Base-by-base conservation (phyloP, 2,888 invertebrate genomes). In the Uloborus plumipes region DNA sequence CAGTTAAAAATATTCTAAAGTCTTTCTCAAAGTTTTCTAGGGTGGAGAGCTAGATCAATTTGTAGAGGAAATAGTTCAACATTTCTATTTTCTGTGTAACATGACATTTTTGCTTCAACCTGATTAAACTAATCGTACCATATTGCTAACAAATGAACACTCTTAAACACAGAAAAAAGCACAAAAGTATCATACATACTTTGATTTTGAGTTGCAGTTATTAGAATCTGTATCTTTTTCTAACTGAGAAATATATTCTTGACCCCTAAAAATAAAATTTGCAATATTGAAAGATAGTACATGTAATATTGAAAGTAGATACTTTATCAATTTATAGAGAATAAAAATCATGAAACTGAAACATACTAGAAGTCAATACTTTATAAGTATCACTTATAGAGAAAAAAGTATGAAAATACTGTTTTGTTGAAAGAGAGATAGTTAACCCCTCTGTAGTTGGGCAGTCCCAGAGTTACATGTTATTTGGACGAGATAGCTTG, bases 161-260 rank as follows among this genome's bases (percentile, higher is more conserved):
- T 26, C 62, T 39, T 39, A 61, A 9, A 65, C 15, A 74, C 80
- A 59, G 49, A 66, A 47, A 39, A 66, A 66, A 11, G 47, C 61
- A 26, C 49, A 47, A 64, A 69, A 67, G 69, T 22, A 31, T 47
- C 39, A 64, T n/a, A 86, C 88, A 87, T 87, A 89, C 89, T 89
- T 89, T 47, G 88, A 87, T 86, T 88, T 88, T 67, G 88, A 87
- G 76, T 88, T 87, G 7, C 88, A 88, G 4, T 89, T 88, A 3
- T 86, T 84, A 15, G 85, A 84, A 55, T 86, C 87, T 66, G 86
- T 86, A 76, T 88, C 88, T 59, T 87, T 87, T 22, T 86, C 83
- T n/a, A 88, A 65, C 6, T 87, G 84, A 58, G 86, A 86, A 82
- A 89, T 89, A 87, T 88, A 89, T 77, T 89, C 89, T 51, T 86